Percentiles rank a stretch among this genome's conserved stretches.
phyloP scores from a whole-genome alignment of 2,888 invertebrate genomes.

The Parelbella ahira region DNA sequence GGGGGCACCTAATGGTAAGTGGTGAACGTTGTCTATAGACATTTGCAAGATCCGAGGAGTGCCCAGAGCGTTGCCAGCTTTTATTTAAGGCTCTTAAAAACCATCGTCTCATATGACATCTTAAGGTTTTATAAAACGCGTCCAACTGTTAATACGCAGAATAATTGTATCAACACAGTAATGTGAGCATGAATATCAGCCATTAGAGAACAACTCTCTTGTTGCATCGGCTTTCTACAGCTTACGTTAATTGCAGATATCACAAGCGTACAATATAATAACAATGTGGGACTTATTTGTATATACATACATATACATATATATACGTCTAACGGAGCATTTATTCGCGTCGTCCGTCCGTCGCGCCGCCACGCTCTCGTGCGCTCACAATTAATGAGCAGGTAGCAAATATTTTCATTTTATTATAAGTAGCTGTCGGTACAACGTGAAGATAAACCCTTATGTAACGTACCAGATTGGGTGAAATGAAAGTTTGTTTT shows the following conservation, averaged over 20 bases:
- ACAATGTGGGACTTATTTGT: slow-evolving; percentile 5
- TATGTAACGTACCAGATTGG: slow-evolving; percentile 29
- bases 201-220: slow-evolving; percentile 6
- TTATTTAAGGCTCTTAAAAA: too few relatives aligned
- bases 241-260: slow-evolving; percentile 12
- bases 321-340: slow-evolving; percentile 16
- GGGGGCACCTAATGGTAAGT: too few relatives aligned
- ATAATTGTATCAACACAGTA: slow-evolving; percentile 3
- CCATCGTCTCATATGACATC: too few relatives aligned
- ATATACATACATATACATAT: too few relatives aligned
- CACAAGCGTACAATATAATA: slow-evolving; percentile 4
- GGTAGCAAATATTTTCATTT: slow-evolving; percentile 58
- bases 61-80: too few relatives aligned
- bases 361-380: slow-evolving; percentile 59
- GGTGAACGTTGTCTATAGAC: too few relatives aligned
- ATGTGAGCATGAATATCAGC: slow-evolving; percentile 6
- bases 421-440: too few relatives aligned
- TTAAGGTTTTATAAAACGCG: too few relatives aligned
- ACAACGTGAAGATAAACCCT: slow-evolving; percentile 48
- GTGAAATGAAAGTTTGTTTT: not conserved
- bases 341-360: slow-evolving; percentile 11
- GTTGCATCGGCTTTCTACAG: slow-evolving; percentile 13
- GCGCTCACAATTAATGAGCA: slow-evolving; percentile 50
- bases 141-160: too few relatives aligned
- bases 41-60: too few relatives aligned